These are phyloP conservation scores for Keiferia lycopersicella DNA, from an alignment of 2,888 invertebrate genomes.

Conservation along the genomic window DNA sequence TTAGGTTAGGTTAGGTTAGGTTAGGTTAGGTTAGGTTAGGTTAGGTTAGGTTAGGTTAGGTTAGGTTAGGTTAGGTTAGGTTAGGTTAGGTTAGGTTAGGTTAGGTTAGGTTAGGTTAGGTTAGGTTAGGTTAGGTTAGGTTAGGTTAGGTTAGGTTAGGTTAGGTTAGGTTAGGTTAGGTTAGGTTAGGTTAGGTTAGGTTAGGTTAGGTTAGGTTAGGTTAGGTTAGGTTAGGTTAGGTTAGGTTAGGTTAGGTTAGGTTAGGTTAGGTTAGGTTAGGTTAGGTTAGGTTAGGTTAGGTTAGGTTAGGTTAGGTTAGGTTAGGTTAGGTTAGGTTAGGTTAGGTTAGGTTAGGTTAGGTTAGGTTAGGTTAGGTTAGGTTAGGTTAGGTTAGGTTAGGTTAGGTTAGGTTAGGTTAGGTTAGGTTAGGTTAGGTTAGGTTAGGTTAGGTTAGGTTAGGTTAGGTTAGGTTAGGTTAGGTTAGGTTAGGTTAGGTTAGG, in stretches of 20 bases:
- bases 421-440: conserved; percentile 1
- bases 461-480: conserved; percentile 1
- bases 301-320: conserved; percentile 1
- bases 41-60: conserved; percentile 1
- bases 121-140: conserved; percentile 1
- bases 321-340: conserved; percentile 1
- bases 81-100: conserved; percentile 1
- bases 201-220: conserved; percentile 1
- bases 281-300: conserved; percentile 1
- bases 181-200: conserved; percentile 1
- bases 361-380: conserved; percentile 1
- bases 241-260: conserved; percentile 1
- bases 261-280: conserved; percentile 1
- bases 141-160: conserved; percentile 1
- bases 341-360: conserved; percentile 1
- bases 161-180: conserved; percentile 1
- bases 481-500: conserved; percentile 1
- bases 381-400: conserved; percentile 1
- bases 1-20: conserved; percentile 1
- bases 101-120: conserved; percentile 1
- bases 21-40: conserved; percentile 1
- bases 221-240: conserved; percentile 1
- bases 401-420: conserved; percentile 1
- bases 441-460: conserved; percentile 1
- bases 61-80: conserved; percentile 1